Evolutionary conservation across 2,888 invertebrate species (phyloP).

Genomic region (Rhagium mordax): DNA sequence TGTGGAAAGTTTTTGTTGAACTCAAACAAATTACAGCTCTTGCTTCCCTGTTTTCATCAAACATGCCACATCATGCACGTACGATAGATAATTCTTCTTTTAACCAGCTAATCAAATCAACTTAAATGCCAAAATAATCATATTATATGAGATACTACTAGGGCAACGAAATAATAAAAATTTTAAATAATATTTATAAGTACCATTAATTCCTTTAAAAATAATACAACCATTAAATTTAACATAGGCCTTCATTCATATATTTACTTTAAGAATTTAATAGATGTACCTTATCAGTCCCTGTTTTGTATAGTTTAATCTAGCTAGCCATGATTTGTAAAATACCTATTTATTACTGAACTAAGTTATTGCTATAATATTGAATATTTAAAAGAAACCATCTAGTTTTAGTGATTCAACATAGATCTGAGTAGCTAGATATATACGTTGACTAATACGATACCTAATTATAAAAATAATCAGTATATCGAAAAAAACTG

Average conservation of each 20-base stretch:
- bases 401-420: constrained; percentile 63
- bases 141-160: no score
- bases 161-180: constrained; percentile 7
- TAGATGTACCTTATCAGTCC: constrained; percentile 34
- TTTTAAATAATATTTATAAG: background rate
- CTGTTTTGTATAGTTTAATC: constrained; percentile 51
- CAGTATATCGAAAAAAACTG: constrained; percentile 66
- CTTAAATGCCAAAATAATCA: background rate
- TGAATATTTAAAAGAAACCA: constrained; percentile 56
- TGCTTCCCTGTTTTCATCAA: no score
- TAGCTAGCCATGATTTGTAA: constrained; percentile 52
- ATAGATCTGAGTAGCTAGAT: constrained; percentile 64
- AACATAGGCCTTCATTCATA: background rate
- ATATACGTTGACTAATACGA: constrained; percentile 61
- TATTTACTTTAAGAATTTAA: constrained; percentile 12
- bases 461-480: constrained; percentile 62
- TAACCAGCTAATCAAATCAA: background rate
- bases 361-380: constrained; percentile 57
- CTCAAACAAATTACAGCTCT: no score
- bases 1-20: no score
- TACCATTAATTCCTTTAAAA: background rate
- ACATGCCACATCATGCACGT: no score
- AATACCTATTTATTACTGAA: constrained; percentile 50
- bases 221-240: background rate
- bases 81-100: no score